phyloP scores from a whole-genome alignment of 2,113 vertebrate genomes.

The Accipiter cooperii region DNA sequence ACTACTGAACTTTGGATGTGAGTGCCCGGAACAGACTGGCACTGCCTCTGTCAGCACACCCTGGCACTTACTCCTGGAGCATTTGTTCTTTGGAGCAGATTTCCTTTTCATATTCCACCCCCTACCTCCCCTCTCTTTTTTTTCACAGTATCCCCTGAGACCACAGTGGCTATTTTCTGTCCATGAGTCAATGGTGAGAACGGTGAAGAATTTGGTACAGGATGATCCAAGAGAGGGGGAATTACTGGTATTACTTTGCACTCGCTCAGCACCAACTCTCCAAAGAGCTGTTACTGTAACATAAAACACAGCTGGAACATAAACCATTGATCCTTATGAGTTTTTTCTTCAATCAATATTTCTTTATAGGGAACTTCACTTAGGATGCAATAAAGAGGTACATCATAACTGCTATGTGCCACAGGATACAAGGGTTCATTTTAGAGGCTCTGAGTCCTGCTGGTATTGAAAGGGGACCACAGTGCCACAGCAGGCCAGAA shows the following conservation, averaged over 20 bases:
- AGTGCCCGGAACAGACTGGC: neutral
- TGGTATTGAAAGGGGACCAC: neutral
- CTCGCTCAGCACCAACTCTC: slow-evolving; percentile 30
- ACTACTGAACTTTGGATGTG: neutral
- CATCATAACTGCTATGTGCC: slow-evolving; percentile 7
- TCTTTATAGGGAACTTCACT: slow-evolving; percentile 50
- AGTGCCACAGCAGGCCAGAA: neutral
- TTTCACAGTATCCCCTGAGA: neutral
- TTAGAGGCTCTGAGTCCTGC: neutral
- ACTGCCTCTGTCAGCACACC: neutral
- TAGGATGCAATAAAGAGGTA: slow-evolving; percentile 45
- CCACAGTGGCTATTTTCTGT: neutral
- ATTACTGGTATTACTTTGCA: slow-evolving; percentile 38
- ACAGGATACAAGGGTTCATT: slow-evolving; percentile 17
- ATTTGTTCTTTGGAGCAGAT: neutral
- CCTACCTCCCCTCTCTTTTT: accelerated
- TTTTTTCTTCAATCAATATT: slow-evolving; percentile 44
- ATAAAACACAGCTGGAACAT: slow-evolving; percentile 36
- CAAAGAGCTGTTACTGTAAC: slow-evolving; percentile 34
- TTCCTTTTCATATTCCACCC: neutral
- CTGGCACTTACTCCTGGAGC: neutral
- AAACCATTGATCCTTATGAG: slow-evolving; percentile 52
- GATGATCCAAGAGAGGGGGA: neutral
- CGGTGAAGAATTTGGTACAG: neutral
- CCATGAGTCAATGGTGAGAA: neutral